Evolutionary conservation across 2,797 vertebrate genomes (phyloP), one percentile per base, ranked within the genome.

Genomic region (Tenualosa ilisha): DNA sequence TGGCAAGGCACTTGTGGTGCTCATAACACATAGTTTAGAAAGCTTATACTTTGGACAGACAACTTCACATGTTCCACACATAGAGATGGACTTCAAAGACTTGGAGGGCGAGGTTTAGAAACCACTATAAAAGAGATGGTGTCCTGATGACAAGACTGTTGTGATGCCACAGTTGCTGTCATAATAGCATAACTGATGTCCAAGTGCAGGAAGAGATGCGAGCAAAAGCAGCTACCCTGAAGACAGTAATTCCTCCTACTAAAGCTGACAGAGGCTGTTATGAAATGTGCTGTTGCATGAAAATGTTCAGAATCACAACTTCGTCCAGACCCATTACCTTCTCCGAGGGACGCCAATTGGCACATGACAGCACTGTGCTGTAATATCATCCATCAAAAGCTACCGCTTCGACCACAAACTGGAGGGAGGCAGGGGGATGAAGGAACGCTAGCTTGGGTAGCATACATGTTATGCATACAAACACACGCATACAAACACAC

Each of bases 321-420:
- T 82, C 51, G 84, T 87, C 84, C 88, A 86, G 84, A 83, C 83
- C 81, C 81, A 85, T 88, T 88, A 88, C 84, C 72, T 65, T 51
- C 85, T 53, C 72, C 49, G 54, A 17, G 50, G 65, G 86, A 89
- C 37, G 59, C 83, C 84, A 88, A 89, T 84, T 88, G 89, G 85
- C 88, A 87, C 81, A 85, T 88, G 86, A 86, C 88, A 88, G 46
- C 65, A 43, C 79, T 46, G 75, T 24, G 81, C 68, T 84, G 82
- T 63, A 50, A 26, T n/a, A 46, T 82, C 85, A 90, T 91, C 88
- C 85, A 75, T 75, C 68, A 75, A 37, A 75, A 13, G 26, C 63
- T 68, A 26, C 26, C 9, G 8, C 26, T 26, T 26, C 11, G 15
- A 37, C 37, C 68, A 40, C 37, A 3, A 15, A 31, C 63, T 15